Evolutionary conservation across 2,113 vertebrate genomes (phyloP).

Genomic region (Xyliphius kryptos): DNA sequence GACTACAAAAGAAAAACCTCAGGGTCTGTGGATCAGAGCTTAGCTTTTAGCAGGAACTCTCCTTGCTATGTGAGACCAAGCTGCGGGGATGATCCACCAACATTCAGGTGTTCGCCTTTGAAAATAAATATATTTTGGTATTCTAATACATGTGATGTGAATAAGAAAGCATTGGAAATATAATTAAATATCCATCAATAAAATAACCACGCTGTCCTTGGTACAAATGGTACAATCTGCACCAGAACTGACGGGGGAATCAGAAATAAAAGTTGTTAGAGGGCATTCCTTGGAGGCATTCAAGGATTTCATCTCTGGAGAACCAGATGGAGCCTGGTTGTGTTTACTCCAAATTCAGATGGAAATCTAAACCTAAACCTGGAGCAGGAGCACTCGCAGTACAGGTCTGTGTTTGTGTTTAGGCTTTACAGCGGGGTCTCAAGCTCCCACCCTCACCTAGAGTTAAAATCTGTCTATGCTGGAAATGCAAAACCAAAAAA

Average conservation of each 20-base stretch:
- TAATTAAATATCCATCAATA: not conserved
- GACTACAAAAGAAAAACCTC: not conserved
- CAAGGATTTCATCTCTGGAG: conserved; percentile 38
- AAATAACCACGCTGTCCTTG: conserved; percentile 12
- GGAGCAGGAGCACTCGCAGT: conserved; percentile 45
- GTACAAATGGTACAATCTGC: conserved; percentile 11
- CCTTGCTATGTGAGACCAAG: no score
- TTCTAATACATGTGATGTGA: no score
- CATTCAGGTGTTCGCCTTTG: not conserved
- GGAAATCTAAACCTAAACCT: conserved; percentile 52
- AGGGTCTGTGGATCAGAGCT: not conserved
- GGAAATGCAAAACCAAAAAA: conserved; percentile 56
- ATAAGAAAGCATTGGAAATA: no score
- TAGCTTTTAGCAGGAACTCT: conserved; percentile 2
- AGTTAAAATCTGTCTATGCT: conserved; percentile 53
- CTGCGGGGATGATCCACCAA: not conserved
- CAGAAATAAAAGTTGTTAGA: conserved; percentile 34
- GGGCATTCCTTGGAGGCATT: conserved; percentile 39
- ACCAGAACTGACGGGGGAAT: conserved; percentile 35
- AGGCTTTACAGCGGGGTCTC: conserved; percentile 46
- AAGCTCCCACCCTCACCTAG: conserved; percentile 51
- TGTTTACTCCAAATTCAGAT: conserved; percentile 57
- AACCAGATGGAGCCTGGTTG: conserved; percentile 49
- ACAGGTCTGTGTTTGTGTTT: conserved; percentile 48
- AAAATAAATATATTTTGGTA: conserved; percentile 2